Evolutionary conservation across 2,113 vertebrate genomes (phyloP).

Genomic region (Podilymbus podiceps): DNA sequence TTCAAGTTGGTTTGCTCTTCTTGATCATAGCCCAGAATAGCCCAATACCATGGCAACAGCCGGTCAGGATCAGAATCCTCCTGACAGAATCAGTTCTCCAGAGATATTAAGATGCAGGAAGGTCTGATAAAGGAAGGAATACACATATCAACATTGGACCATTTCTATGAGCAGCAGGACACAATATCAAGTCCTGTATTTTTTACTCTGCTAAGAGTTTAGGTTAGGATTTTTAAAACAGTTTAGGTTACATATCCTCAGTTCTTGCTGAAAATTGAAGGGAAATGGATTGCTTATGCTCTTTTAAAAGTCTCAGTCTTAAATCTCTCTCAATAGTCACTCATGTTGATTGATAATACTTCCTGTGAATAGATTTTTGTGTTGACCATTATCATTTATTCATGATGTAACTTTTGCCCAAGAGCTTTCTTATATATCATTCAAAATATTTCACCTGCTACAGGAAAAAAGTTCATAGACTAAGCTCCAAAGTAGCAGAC

Average conservation of each 20-base stretch:
- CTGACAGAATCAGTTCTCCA: conserved; percentile 33
- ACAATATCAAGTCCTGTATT: background rate
- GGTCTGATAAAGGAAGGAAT: conserved; percentile 19
- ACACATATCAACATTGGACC: background rate
- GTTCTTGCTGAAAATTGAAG: background rate
- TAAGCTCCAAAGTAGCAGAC: background rate
- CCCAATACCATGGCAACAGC: conserved; percentile 30
- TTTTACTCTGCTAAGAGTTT: background rate
- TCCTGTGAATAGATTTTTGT: background rate
- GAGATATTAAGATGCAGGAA: conserved; percentile 35
- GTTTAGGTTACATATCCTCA: background rate
- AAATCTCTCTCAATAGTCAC: conserved; percentile 4
- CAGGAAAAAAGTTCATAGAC: background rate
- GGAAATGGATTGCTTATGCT: background rate
- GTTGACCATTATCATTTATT: conserved; percentile 58
- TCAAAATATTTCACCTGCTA: conserved; percentile 10
- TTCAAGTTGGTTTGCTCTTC: conserved; percentile 25
- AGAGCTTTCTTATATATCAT: background rate
- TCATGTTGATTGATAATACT: conserved; percentile 35
- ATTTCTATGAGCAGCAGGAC: background rate
- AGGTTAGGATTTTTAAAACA: background rate
- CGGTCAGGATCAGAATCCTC: conserved; percentile 12
- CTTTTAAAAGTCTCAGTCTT: background rate
- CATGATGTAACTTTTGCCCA: conserved; percentile 18
- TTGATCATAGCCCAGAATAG: conserved; percentile 37